A percentile compares a stretch with the other conserved stretches of the same genome.
Evolutionary conservation across 1,140 invertebrate genomes (phyloP).

Genomic region (Atta colombica): DNA sequence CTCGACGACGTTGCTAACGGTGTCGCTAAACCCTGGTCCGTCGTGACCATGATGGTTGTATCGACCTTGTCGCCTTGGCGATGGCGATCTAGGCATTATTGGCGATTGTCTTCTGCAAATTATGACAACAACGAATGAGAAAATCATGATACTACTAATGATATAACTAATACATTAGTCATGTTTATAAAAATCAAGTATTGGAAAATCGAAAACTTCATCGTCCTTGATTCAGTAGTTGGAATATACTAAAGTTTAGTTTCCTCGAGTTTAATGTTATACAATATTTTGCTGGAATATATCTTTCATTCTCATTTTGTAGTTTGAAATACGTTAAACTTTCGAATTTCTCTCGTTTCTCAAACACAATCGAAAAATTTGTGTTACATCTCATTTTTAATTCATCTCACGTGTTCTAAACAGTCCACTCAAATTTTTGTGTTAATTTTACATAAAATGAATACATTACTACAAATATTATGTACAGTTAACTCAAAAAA

Average conservation of each 20-base stretch:
- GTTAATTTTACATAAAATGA: no score
- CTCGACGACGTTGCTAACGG: slow-evolving; percentile 97
- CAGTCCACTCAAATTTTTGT: no score
- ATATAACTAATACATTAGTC: background rate
- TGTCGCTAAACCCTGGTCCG: slow-evolving; percentile 97
- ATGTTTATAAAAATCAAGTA: background rate
- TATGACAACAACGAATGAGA: slow-evolving; percentile 1
- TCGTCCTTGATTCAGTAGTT: background rate
- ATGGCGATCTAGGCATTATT: slow-evolving; percentile 86
- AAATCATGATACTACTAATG: background rate
- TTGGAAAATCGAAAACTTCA: background rate
- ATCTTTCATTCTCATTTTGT: no score
- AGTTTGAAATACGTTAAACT: no score
- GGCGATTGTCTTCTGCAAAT: slow-evolving; percentile 85
- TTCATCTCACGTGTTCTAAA: no score
- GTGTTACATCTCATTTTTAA: no score
- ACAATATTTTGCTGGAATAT: no score
- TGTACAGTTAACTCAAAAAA: no score
- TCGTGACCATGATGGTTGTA: slow-evolving; percentile 91
- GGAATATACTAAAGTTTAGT: background rate
- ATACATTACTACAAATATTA: no score
- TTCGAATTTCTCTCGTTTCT: background rate
- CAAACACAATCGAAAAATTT: background rate
- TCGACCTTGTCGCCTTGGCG: slow-evolving; percentile 89
- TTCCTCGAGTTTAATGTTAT: no score